Evolutionary conservation across 2,113 vertebrate species (phyloP).

Genomic region (Leucopternis melanops): DNA sequence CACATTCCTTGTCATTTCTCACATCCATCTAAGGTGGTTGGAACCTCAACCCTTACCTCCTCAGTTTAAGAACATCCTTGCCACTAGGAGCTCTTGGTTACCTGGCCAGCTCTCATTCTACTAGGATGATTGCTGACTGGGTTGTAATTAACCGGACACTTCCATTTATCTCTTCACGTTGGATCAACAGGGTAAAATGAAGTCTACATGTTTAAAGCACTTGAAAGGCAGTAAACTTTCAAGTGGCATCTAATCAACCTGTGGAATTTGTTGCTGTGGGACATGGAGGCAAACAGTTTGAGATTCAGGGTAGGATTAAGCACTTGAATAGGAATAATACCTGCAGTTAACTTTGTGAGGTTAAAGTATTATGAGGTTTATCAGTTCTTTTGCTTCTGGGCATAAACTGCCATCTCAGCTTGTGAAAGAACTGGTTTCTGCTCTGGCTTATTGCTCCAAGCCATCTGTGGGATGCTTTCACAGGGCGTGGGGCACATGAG

Average conservation of each 20-base stretch:
- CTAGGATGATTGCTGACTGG: neutral
- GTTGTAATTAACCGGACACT: neutral
- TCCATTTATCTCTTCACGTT: neutral
- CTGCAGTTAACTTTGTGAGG: slow-evolving; percentile 25
- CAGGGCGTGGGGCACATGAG: neutral
- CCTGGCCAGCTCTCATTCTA: neutral
- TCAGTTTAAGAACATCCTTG: neutral
- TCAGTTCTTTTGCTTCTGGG: slow-evolving; percentile 46
- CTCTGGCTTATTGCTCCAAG: neutral
- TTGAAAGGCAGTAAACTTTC: slow-evolving; percentile 3
- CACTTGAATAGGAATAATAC: slow-evolving; percentile 35
- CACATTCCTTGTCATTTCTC: neutral
- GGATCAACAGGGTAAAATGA: neutral
- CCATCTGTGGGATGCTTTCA: neutral
- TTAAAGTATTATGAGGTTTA: slow-evolving; percentile 45
- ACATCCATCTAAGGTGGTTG: neutral
- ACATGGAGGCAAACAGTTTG: slow-evolving; percentile 8
- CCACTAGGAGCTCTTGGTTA: neutral
- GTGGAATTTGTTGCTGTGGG: slow-evolving; percentile 54
- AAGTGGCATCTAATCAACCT: slow-evolving; percentile 23
- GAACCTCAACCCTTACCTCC: neutral
- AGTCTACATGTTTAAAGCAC: neutral
- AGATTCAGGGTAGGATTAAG: slow-evolving; percentile 33
- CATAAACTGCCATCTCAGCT: slow-evolving; percentile 29
- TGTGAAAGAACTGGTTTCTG: neutral